Base-by-base conservation (phyloP, 2,797 vertebrate genomes). In the Pampus argenteus region DNA sequence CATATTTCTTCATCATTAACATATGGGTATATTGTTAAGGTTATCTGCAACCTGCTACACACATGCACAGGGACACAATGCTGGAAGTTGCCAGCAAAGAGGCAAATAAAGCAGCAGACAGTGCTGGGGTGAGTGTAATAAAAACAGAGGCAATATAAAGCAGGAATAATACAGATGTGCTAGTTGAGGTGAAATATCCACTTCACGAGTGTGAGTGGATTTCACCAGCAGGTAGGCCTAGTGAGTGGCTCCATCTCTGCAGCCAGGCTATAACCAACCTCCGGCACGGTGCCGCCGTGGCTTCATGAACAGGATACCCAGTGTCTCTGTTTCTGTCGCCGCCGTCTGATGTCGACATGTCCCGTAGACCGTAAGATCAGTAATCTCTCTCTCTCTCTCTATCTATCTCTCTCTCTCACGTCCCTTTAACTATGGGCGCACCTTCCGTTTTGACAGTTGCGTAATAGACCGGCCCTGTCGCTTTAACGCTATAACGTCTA, bases 371-470 rank as follows among this genome's bases (percentile, higher is more conserved):
- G 8, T 3, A 8, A 22, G 29, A 61, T 51, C 74, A 44, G 66
- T 25, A 22, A 66, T 8, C 51, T 74, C 63, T 31, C 17, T 31
- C 47, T 47, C 76, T 61, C 47, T 44, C 73, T 62, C 48, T n/a
- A n/a, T n/a, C n/a, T n/a, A n/a, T n/a, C 66, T 60, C 52, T 57
- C 71, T 59, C 71, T 47, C 1, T 74, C 75, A 75, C 76, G 76
- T 74, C 76, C 29, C 40, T 44, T 7, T 14, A 78, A 58, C 74
- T 52, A 74, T 42, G 87, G 91, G 86, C 88, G 78, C 84, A 92
- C 90, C 89, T 92, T 83, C 83, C 76, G 78, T 73, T 82, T 34
- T 71, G 84, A 83, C 84, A 74, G 85, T 93, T 94, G 92, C 92
- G 92, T 92, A 93, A 93, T 60, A 79, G 34, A 66, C 73, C 86